Evolutionary conservation across 2,113 vertebrate genomes (phyloP).

Genomic region (Prunella fulvescens): DNA sequence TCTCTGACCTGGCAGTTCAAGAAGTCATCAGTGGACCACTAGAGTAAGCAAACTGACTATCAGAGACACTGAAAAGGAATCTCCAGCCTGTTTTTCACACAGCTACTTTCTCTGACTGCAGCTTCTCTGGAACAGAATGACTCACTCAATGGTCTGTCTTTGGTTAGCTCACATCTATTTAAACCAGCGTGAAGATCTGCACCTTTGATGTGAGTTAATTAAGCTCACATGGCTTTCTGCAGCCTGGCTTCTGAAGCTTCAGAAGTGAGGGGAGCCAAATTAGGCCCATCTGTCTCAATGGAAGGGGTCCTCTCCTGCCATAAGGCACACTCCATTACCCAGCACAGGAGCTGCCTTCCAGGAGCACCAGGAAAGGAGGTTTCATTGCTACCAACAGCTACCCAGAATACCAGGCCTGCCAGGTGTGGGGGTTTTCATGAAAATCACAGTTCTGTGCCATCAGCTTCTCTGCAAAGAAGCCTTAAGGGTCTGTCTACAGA

Average conservation of each 20-base stretch:
- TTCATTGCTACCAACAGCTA: background rate
- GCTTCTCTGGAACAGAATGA: conserved; percentile 8
- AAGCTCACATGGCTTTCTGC: conserved; percentile 33
- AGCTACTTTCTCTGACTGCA: background rate
- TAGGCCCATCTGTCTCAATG: conserved; percentile 66
- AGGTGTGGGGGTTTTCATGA: background rate
- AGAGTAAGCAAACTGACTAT: background rate
- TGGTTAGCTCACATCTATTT: conserved; percentile 47
- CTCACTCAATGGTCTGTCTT: conserved; percentile 9
- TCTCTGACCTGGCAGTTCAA: background rate
- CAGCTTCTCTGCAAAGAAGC: background rate
- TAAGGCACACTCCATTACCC: conserved; percentile 23
- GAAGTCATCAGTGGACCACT: background rate
- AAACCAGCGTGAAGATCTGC: conserved; percentile 30
- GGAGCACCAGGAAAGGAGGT: background rate
- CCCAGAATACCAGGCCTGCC: background rate
- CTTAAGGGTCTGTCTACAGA: background rate
- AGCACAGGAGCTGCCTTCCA: conserved; percentile 17
- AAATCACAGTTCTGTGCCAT: background rate
- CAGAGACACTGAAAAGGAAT: background rate
- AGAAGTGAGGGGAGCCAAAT: conserved; percentile 52
- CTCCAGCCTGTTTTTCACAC: background rate
- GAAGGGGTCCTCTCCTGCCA: background rate
- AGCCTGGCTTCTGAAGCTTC: conserved; percentile 38
- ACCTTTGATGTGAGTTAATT: conserved; percentile 73